These are phyloP conservation scores for Actias luna DNA, from an alignment of 2,888 invertebrate species.

Conservation along the genomic window DNA sequence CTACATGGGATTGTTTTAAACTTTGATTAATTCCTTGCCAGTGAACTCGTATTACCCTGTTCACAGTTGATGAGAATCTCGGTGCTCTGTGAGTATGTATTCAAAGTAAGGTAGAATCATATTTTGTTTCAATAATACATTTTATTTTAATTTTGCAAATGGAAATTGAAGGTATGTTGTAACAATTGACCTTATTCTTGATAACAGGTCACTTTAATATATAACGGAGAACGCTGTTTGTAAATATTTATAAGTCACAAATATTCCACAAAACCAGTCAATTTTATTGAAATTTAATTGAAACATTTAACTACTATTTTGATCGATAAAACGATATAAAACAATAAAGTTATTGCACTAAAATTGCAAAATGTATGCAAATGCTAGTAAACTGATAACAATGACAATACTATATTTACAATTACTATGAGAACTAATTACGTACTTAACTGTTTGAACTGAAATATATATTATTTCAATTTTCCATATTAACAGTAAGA, in stretches of 20 bases:
- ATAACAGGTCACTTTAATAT: no score
- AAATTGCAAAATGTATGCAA: neutral
- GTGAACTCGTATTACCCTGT: slow-evolving; percentile 62
- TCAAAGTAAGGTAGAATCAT: neutral
- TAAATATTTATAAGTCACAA: no score
- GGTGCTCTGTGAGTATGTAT: neutral
- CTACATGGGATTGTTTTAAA: slow-evolving; percentile 77
- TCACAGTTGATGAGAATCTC: slow-evolving; percentile 57
- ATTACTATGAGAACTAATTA: neutral
- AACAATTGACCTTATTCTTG: no score
- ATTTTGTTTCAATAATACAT: no score
- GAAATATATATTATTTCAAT: neutral
- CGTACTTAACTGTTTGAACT: neutral
- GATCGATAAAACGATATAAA: neutral
- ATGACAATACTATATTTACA: no score
- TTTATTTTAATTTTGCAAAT: no score
- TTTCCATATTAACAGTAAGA: neutral
- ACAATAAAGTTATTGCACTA: no score
- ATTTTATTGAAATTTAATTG: no score
- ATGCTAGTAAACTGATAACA: neutral
- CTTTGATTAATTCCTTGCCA: slow-evolving; percentile 78
- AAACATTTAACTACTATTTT: no score
- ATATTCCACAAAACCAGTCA: no score
- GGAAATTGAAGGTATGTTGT: no score
- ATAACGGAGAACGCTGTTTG: no score